A percentile compares a stretch with the other conserved stretches of the same genome.
Conservation (phyloP, 2,113 vertebrate species). For the Oophaga pumilio region DNA sequence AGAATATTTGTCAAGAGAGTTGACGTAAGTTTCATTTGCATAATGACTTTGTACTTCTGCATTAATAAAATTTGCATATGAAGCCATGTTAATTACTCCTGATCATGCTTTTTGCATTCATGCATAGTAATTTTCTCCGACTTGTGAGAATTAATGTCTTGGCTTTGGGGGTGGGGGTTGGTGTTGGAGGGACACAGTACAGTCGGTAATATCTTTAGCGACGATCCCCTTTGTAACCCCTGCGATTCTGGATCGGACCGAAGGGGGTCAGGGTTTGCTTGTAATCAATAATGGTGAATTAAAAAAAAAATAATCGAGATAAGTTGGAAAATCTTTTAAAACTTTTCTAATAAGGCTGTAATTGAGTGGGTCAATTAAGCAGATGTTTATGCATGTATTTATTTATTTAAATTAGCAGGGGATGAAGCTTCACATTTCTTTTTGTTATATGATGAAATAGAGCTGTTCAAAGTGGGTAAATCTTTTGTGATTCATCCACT, state of each 20-base stretch:
- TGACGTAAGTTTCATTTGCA: constrained; percentile 98
- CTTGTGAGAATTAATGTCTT: constrained; percentile 99
- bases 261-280: neutral
- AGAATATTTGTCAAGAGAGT: constrained; percentile 99
- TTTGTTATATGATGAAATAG: neutral
- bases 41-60: constrained; percentile 99
- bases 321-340: neutral
- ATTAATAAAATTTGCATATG: constrained; percentile 99
- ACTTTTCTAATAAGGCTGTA: neutral
- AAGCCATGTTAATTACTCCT: constrained; percentile 99
- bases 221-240: constrained; percentile 70
- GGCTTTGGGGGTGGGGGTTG: constrained; percentile 77
- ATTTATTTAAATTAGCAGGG: constrained; percentile 26
- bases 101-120: constrained; percentile 99
- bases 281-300: neutral
- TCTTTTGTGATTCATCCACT: neutral
- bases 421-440: neutral
- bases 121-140: constrained; percentile 99
- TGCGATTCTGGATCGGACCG: neutral
- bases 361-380: constrained; percentile 6
- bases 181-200: constrained; percentile 66
- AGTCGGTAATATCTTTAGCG: constrained; percentile 73
- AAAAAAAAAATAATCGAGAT: neutral
- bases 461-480: neutral
- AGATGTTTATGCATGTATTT: constrained; percentile 1